Base-by-base conservation (phyloP, 2,797 vertebrate genomes). In the Neostethus bicornis region DNA sequence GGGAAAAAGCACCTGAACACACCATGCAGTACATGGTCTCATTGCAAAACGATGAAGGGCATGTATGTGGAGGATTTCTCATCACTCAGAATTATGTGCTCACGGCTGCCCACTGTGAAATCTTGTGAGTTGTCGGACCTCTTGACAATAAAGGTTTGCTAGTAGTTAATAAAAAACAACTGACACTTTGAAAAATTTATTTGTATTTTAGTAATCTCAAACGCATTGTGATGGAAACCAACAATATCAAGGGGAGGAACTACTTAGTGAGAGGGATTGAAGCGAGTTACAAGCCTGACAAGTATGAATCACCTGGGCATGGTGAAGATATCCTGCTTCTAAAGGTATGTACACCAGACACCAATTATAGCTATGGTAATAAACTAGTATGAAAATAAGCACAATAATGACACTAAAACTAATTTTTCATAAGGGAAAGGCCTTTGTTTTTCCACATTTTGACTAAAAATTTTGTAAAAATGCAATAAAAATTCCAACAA, bases 321-420 rank as follows among this genome's bases (percentile, higher is more conserved):
- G 73, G 66, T 2, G 19, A 50, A 7, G 87, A 90, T 75, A 87
- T 91, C 52, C 82, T 88, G 86, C 77, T 90, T 42, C 76, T 90
- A 34, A 79, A 70, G 66, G 88, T 90, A 83, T 73, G 75, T 56
- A 3, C 0, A 56, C 9, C 8, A 44, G 8, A 50, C 4, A 2
- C 3, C 7, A 17, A 11, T n/a, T n/a, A n/a, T n/a, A n/a, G n/a
- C n/a, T n/a, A n/a, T n/a, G n/a, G n/a, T n/a, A n/a, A n/a, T n/a
- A n/a, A n/a, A n/a, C n/a, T n/a, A n/a, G n/a, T n/a, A n/a, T n/a
- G n/a, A n/a, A n/a, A n/a, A n/a, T n/a, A n/a, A n/a, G n/a, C n/a
- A n/a, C n/a, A n/a, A n/a, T n/a, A n/a, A n/a, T n/a, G n/a, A n/a
- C n/a, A n/a, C n/a, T n/a, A n/a, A n/a, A n/a, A n/a, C n/a, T n/a